Conservation (phyloP, 1,140 invertebrate genomes). For the Homarus americanus region DNA sequence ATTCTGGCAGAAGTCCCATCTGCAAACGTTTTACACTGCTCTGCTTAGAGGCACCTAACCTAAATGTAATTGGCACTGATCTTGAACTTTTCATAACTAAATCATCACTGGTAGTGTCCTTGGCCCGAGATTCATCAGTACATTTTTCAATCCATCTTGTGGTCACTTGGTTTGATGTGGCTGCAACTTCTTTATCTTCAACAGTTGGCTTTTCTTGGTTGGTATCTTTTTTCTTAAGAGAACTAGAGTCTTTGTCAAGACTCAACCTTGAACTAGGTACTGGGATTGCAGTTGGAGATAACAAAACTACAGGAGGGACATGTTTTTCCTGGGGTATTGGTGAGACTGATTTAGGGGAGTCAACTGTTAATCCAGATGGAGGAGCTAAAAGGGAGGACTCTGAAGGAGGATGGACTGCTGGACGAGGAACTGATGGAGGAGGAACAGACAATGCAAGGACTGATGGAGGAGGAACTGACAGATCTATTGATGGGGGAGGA, state of each 20-base stretch:
- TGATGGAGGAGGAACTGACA: background rate
- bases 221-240: background rate
- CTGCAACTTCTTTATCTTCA: background rate
- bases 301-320: constrained; percentile 25
- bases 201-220: background rate
- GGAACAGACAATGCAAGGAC: background rate
- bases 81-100: background rate
- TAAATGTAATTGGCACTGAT: constrained; percentile 55
- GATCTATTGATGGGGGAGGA: constrained; percentile 16
- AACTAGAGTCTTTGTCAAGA: background rate
- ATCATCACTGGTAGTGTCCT: constrained; percentile 11
- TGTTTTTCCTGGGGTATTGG: background rate
- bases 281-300: constrained; percentile 25
- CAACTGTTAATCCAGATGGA: background rate
- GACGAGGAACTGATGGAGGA: background rate
- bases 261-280: constrained; percentile 5
- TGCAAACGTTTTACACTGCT: constrained; percentile 1
- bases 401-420: background rate
- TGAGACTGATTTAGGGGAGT: background rate
- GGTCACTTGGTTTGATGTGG: background rate
- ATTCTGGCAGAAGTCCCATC: constrained; percentile 25
- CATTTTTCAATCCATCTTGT: constrained; percentile 31
- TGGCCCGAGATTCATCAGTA: background rate
- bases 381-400: background rate
- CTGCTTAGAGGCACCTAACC: constrained; percentile 36